phyloP scores from a whole-genome alignment of 2,113 vertebrate genomes.

The Ancistrus triradiatus region DNA sequence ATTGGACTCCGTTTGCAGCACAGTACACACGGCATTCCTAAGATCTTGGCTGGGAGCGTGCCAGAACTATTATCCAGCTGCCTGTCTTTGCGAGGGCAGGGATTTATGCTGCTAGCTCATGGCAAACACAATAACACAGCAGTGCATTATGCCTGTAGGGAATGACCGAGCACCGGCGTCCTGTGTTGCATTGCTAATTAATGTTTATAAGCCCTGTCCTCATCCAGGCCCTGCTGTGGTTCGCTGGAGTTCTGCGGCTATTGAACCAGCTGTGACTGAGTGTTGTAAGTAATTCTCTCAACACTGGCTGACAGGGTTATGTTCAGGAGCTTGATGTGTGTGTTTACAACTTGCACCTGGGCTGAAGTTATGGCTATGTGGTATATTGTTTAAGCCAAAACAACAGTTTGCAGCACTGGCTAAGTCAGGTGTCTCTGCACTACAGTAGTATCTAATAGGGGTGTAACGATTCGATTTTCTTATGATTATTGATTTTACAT shows the following conservation, averaged over 20 bases:
- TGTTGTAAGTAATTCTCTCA: slow-evolving; percentile 2
- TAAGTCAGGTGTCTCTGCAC: no score
- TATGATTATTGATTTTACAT: no score
- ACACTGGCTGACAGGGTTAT: no score
- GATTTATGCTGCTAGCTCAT: slow-evolving; percentile 52
- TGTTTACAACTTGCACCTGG: no score
- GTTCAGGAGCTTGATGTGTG: no score
- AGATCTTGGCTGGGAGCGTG: slow-evolving; percentile 32
- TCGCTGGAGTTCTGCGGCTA: slow-evolving; percentile 11
- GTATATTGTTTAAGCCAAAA: no score
- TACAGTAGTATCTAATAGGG: no score
- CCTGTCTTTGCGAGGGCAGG: slow-evolving; percentile 47
- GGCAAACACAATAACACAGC: slow-evolving; percentile 52
- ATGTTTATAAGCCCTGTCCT: slow-evolving; percentile 56
- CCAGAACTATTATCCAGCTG: slow-evolving; percentile 64
- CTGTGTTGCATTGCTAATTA: slow-evolving; percentile 58
- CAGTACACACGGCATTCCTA: slow-evolving; percentile 6
- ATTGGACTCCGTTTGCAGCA: slow-evolving; percentile 12
- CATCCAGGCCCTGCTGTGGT: slow-evolving; percentile 7
- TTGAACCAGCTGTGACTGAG: slow-evolving; percentile 10
- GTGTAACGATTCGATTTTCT: no score
- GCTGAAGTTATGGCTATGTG: no score
- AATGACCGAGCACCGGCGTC: slow-evolving; percentile 26
- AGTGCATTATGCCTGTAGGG: slow-evolving; percentile 16
- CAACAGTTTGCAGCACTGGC: no score